These are phyloP conservation scores for Macrocentrus cingulum DNA, from an alignment of 1,140 invertebrate species.

Conservation along the genomic window DNA sequence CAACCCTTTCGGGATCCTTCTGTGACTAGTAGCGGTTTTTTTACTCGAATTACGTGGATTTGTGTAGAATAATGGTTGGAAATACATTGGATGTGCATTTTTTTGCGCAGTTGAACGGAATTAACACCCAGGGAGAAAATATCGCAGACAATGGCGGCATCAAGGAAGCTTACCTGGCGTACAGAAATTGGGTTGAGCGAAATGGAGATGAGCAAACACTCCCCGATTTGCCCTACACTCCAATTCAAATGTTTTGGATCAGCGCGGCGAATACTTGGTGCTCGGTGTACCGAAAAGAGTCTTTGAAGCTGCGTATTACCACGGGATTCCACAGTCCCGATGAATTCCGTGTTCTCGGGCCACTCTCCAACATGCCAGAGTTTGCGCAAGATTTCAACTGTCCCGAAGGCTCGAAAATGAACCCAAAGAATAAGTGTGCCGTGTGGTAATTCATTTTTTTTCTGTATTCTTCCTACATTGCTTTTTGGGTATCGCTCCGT, in stretches of 20 bases:
- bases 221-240: conserved; percentile 45
- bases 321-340: conserved; percentile 70
- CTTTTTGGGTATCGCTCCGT: too few species aligned
- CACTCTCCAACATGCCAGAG: conserved; percentile 53
- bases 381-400: conserved; percentile 83
- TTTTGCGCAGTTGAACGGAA: conserved; percentile 73
- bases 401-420: conserved; percentile 66
- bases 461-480: too few species aligned
- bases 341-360: conserved; percentile 55
- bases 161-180: conserved; percentile 83
- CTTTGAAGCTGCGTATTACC: conserved; percentile 69
- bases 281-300: conserved; percentile 64
- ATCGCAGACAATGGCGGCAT: conserved; percentile 90
- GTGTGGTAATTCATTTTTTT: conserved; percentile 84
- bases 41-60: too few species aligned
- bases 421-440: conserved; percentile 85
- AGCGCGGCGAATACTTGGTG: conserved; percentile 59
- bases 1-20: too few species aligned
- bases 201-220: conserved; percentile 68
- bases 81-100: too few species aligned
- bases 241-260: conserved; percentile 27
- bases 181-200: conserved; percentile 69
- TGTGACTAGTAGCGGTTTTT: too few species aligned
- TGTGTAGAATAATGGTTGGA: too few species aligned
- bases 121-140: conserved; percentile 89